Evolutionary conservation across 2,888 invertebrate species (phyloP).

Genomic region (Ophioninae sp.): DNA sequence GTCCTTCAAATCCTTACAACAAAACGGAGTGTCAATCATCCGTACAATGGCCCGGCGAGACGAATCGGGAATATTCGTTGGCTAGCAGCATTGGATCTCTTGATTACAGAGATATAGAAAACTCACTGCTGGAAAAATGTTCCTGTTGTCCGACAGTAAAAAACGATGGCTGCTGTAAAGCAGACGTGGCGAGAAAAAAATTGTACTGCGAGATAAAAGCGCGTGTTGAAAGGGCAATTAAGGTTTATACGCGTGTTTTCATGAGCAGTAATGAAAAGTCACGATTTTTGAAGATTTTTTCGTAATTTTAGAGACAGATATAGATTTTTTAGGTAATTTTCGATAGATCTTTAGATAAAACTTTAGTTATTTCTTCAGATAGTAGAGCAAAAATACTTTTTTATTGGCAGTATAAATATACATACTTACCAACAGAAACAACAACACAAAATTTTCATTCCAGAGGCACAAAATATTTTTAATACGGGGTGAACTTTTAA

Average conservation of each 20-base stretch:
- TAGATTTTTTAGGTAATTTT: too few relatives aligned
- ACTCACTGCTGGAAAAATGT: constrained; percentile 66
- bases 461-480: constrained; percentile 76
- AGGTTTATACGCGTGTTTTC: constrained; percentile 63
- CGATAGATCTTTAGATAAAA: too few relatives aligned
- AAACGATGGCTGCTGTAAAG: constrained; percentile 64
- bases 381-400: too few relatives aligned
- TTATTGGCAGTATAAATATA: background rate
- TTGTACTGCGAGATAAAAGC: constrained; percentile 69
- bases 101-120: constrained; percentile 64
- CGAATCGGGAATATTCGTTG: constrained; percentile 54
- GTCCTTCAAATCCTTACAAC: constrained; percentile 73
- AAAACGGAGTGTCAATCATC: constrained; percentile 65
- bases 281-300: too few relatives aligned
- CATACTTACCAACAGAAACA: too few relatives aligned
- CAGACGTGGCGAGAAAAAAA: constrained; percentile 65
- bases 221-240: constrained; percentile 71
- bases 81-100: constrained; percentile 62
- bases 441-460: too few relatives aligned
- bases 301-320: too few relatives aligned
- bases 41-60: constrained; percentile 63
- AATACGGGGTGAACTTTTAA: constrained; percentile 76
- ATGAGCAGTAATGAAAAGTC: background rate
- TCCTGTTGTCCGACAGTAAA: constrained; percentile 64
- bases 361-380: background rate